Evolutionary conservation across 2,113 vertebrate species (phyloP).

Genomic region (Prochilodus magdalenae): DNA sequence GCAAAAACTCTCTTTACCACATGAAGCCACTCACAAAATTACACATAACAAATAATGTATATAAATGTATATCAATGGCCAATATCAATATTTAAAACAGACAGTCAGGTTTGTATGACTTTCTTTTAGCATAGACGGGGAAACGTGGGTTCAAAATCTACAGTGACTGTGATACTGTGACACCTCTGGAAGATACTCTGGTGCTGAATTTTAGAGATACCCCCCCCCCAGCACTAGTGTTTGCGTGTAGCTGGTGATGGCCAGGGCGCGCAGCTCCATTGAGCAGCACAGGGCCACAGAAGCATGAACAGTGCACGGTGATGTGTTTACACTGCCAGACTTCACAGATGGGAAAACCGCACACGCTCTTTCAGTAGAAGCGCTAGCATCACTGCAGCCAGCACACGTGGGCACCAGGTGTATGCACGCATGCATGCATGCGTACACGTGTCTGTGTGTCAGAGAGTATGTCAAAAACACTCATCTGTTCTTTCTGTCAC

Average conservation of each 20-base stretch:
- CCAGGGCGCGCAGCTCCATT: not conserved
- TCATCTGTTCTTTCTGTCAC: not conserved
- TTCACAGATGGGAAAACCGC: slow-evolving; percentile 71
- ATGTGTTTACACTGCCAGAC: slow-evolving; percentile 73
- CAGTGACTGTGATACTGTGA: too few relatives aligned
- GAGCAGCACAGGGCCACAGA: slow-evolving; percentile 17
- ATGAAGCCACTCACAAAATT: too few relatives aligned
- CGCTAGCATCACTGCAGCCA: slow-evolving; percentile 51
- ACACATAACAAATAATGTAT: too few relatives aligned
- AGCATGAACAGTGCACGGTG: slow-evolving; percentile 62
- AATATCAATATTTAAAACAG: too few relatives aligned
- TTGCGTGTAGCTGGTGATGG: slow-evolving; percentile 14
- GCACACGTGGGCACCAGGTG: slow-evolving; percentile 44
- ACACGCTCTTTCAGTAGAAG: slow-evolving; percentile 2
- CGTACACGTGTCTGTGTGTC: slow-evolving; percentile 53
- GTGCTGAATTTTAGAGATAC: not conserved
- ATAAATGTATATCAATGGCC: too few relatives aligned
- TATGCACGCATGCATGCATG: not conserved
- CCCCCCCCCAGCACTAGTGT: not conserved
- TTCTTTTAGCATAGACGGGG: too few relatives aligned
- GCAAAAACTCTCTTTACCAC: too few relatives aligned
- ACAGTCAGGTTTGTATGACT: too few relatives aligned
- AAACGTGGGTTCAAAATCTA: too few relatives aligned
- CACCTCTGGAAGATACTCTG: too few relatives aligned
- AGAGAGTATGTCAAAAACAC: not conserved